Evolutionary conservation across 2,888 invertebrate species (phyloP), one percentile per base, ranked within the genome.

Genomic region (Acanthosepion lycidas): DNA sequence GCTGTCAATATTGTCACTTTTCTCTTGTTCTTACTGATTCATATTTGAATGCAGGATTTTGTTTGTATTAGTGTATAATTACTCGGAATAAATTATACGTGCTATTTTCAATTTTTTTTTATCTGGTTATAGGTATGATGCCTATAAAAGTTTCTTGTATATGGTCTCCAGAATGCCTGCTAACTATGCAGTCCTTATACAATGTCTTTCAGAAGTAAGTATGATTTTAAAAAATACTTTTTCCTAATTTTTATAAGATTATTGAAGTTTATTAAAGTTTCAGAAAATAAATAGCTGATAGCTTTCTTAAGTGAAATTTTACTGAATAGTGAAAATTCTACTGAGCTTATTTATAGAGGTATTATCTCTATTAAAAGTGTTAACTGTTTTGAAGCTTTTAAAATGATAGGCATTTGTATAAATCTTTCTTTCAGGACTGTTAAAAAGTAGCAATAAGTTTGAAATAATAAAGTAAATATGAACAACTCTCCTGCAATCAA

Each of bases 121-220:
- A 53, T 42, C 49, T n/a, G 18, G 0, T 51, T 93, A 51, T 53
- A 93, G 93, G 15, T 93, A 93, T 53, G 93, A 93, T 49, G 93
- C 93, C 9, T 93, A 93, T 93, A 93, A 93, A 93, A 93, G 93
- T 49, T 93, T 93, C 26, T 53, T 93, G 5, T 93, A 93, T 51
- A 93, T 93, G 93, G 49, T 49, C 28, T 53, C 48, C 28, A 98
- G 99, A 97, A 98, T 98, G 91, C 98, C 98, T 0, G 98, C 98
- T 0, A 99, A 99, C 96, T 99, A 98, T 97, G 98, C 98, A 0
- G 98, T 98, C 6, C 96, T 99, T 91, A 96, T 98, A 91, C 98
- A 98, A 96, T 98, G 99, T 94, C 98, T 99, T 91, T 98, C 98
- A 92, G 99, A 99, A 98, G 97, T 97, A 95, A 91, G 95, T 93